Conservation (phyloP, 2,113 vertebrate genomes). For the Bolborhynchus lineola region DNA sequence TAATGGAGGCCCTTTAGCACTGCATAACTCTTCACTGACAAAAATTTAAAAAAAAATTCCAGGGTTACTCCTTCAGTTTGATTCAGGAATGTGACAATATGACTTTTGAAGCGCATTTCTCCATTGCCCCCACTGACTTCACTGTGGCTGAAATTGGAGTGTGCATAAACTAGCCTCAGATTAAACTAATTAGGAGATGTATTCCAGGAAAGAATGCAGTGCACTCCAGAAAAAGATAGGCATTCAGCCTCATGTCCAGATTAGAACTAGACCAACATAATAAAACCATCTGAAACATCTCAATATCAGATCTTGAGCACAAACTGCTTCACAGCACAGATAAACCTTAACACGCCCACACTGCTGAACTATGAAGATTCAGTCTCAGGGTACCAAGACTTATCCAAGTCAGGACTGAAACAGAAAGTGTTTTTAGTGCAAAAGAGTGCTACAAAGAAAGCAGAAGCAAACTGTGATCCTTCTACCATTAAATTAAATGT, state of each 20-base stretch:
- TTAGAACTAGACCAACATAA: background rate
- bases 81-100: background rate
- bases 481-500: background rate
- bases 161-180: background rate
- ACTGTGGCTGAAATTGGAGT: background rate
- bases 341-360: background rate
- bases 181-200: background rate
- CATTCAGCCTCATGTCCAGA: background rate
- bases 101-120: background rate
- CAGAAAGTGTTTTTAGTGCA: background rate
- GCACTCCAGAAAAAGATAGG: fast-evolving
- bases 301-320: background rate
- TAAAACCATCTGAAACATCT: background rate
- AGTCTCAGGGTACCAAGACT: background rate
- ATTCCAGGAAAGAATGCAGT: background rate
- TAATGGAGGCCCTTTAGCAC: background rate
- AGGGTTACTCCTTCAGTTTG: background rate
- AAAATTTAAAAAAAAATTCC: background rate
- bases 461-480: background rate
- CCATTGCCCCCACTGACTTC: background rate
- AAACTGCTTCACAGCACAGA: background rate
- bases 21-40: background rate
- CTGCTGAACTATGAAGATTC: background rate
- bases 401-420: background rate
- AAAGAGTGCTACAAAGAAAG: background rate